Evolutionary conservation across 1,140 invertebrate species (phyloP).

Genomic region (Coptotermes formosanus): DNA sequence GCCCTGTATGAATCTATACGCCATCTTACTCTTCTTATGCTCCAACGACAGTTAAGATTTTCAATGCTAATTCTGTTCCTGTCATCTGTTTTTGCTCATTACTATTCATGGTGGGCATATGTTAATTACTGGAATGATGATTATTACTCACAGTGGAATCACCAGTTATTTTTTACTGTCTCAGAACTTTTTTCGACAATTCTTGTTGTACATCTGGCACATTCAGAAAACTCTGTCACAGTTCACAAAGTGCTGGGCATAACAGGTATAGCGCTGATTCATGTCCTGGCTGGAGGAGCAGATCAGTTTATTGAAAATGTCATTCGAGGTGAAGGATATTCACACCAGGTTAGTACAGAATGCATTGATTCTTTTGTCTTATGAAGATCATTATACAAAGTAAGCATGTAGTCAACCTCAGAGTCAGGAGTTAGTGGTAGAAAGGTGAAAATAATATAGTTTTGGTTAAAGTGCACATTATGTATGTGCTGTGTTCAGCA

Average conservation of each 20-base stretch:
- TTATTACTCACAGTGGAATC: constrained; percentile 73
- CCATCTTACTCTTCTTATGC: constrained; percentile 58
- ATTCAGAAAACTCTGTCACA: constrained; percentile 56
- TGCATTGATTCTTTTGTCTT: too few species aligned
- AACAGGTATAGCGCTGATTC: constrained; percentile 64
- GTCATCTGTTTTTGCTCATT: constrained; percentile 74
- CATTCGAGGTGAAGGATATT: constrained; percentile 63
- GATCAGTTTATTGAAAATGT: constrained; percentile 78
- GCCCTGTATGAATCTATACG: constrained; percentile 70
- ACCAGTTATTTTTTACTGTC: constrained; percentile 66
- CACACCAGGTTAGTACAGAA: constrained; percentile 58
- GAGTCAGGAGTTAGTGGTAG: too few species aligned
- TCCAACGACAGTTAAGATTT: constrained; percentile 56
- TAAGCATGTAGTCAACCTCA: too few species aligned
- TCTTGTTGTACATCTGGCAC: constrained; percentile 60
- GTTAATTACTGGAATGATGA: constrained; percentile 85
- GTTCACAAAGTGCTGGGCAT: constrained; percentile 64
- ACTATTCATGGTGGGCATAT: constrained; percentile 82
- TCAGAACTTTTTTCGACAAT: constrained; percentile 72
- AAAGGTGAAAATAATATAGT: too few species aligned
- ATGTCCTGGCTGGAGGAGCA: constrained; percentile 68
- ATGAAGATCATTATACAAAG: too few species aligned
- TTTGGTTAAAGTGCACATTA: too few species aligned
- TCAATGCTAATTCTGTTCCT: constrained; percentile 72
- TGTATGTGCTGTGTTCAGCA: too few species aligned